phyloP scores from a whole-genome alignment of 1,140 invertebrate species.

The Drosophila guanche region DNA sequence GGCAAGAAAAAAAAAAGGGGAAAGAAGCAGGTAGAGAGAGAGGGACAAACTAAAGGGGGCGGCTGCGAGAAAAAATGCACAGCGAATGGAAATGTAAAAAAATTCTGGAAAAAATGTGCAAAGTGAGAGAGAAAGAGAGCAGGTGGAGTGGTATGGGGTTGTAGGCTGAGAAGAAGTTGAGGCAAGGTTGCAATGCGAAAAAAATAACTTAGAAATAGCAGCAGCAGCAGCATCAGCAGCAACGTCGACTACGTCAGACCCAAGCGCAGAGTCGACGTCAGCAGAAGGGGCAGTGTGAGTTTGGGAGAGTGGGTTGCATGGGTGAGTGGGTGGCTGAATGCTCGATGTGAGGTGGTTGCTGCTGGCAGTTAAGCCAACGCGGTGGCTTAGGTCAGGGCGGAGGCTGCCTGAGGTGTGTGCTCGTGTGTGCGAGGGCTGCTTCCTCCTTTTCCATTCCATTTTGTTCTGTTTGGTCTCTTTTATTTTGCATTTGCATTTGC shows the following conservation, averaged over 20 bases:
- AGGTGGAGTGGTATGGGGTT: constrained; percentile 11
- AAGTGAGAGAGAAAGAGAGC: constrained; percentile 23
- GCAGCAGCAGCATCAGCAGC: constrained; percentile 49
- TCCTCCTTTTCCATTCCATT: not conserved
- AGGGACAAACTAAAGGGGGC: constrained; percentile 49
- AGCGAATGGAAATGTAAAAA: constrained; percentile 68
- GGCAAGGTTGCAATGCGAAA: constrained; percentile 75
- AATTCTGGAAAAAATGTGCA: constrained; percentile 43
- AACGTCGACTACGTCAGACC: constrained; percentile 35
- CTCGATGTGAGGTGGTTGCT: constrained; percentile 39
- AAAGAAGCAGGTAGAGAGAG: constrained; percentile 35
- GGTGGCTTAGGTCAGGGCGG: constrained; percentile 78
- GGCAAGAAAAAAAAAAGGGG: constrained; percentile 51
- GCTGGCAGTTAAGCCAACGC: constrained; percentile 73
- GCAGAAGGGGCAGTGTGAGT: constrained; percentile 24
- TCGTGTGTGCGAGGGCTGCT: constrained; percentile 17
- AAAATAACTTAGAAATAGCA: constrained; percentile 76
- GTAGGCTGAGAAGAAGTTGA: constrained; percentile 55
- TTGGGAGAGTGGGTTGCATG: constrained; percentile 2
- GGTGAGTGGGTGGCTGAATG: constrained; percentile 22
- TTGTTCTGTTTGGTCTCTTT: not conserved
- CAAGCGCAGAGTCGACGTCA: constrained; percentile 24
- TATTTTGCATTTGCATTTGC: constrained; percentile 1
- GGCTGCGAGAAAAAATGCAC: constrained; percentile 74
- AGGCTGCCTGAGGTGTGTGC: constrained; percentile 65